phyloP scores from a whole-genome alignment of 64 coral and sea anemone genomes.

The Acropora yongei region DNA sequence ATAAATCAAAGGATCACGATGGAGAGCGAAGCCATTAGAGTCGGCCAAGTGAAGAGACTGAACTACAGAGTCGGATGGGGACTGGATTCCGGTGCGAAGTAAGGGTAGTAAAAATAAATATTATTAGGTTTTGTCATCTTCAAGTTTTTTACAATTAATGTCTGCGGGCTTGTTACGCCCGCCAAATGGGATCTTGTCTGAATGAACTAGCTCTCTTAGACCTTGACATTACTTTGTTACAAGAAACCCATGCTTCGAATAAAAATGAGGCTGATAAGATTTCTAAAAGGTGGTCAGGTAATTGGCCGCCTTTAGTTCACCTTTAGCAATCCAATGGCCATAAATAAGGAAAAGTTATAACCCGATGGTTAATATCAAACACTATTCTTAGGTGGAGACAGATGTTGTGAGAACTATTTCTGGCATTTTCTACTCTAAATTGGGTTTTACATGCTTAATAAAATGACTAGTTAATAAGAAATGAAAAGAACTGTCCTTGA shows the following conservation, averaged over 20 bases:
- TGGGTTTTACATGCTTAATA: too few relatives aligned
- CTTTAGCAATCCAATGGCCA: too few relatives aligned
- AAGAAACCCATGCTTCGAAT: too few relatives aligned
- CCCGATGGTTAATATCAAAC: too few relatives aligned
- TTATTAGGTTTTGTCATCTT: neutral
- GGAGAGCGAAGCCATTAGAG: neutral
- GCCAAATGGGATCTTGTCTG: neutral
- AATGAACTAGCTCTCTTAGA: neutral
- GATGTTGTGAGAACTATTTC: too few relatives aligned
- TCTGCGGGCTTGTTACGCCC: neutral
- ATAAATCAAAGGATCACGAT: neutral
- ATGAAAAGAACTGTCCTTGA: too few relatives aligned
- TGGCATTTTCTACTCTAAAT: too few relatives aligned
- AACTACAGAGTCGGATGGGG: neutral
- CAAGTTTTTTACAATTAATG: neutral
- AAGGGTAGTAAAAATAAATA: neutral
- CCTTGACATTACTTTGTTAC: too few relatives aligned
- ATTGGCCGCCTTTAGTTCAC: neutral
- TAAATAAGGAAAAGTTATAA: too few relatives aligned
- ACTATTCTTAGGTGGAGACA: too few relatives aligned
- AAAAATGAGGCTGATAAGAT: neutral
- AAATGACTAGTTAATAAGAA: too few relatives aligned
- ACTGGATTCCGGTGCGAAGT: neutral
- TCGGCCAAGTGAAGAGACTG: neutral
- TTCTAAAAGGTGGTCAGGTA: neutral